Base-by-base conservation (phyloP, 1,140 invertebrate species). In the Lordiphosa mommai region DNA sequence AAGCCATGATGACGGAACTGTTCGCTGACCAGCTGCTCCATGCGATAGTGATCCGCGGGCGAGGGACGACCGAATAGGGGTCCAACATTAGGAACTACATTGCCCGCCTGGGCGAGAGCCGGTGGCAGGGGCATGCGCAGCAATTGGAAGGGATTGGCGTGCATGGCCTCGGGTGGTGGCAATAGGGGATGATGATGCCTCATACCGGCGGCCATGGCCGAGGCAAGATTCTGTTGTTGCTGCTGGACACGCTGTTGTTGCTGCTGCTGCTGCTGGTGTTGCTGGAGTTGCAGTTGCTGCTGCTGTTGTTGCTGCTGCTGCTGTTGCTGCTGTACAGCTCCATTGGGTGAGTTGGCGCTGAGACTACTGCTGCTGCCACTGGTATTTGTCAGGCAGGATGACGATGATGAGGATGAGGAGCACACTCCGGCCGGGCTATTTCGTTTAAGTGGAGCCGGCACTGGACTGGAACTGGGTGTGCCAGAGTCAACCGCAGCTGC, bases 1-100 rank as follows among this genome's bases (percentile, higher is more conserved):
- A 93, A 88, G 27, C 93, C 92, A 64, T 93, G 92, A 61, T 94
- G 93, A n/a, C 94, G 91, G 82, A 95, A 94, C 86, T 95, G 94
- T 76, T 95, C 94, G 33, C 93, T 94, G 5, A 95, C 93, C 29
- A 96, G 90, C 86, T 95, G 94, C 84, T 95, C 94, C 92, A 95
- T 94, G 52, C 94, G 91, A 88, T 95, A 95, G 49, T 88, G 87
- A 84, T 95, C 94, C 55, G 93, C 92, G 56, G 93, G 92, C 89
- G 93, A 91, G 29, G 93, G 93, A 57, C 94, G 90, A 1, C 93
- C 92, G 77, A 95, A 94, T 5, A 94, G 87, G 1, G 93, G 93
- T 38, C 92, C 90, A 41, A 92, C 91, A 60, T 91, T 92, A 77
- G 92, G 92, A 88, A 88, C 87, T 72, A 92, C 91, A 67, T 91